A percentile compares a stretch with the other conserved stretches of the same genome.
phyloP scores from a whole-genome alignment of 2,797 vertebrate species.

The Gymnoscopelus braueri region DNA sequence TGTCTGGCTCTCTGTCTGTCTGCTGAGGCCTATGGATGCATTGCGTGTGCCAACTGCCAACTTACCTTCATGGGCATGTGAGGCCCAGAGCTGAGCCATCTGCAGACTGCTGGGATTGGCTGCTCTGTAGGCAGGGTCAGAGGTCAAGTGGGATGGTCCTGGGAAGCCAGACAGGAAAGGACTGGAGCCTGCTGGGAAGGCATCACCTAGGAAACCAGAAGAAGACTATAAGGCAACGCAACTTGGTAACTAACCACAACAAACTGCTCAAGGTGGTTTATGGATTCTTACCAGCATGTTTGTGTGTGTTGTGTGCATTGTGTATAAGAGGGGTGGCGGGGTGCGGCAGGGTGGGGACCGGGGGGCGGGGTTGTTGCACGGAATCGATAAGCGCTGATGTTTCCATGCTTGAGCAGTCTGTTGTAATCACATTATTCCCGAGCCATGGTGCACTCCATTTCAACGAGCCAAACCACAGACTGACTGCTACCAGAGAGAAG shows the following conservation, averaged over 20 bases:
- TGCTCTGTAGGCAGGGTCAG: conserved; percentile 85
- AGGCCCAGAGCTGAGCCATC: conserved; percentile 87
- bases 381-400: conserved; percentile 55
- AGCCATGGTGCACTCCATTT: conserved; percentile 46
- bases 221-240: conserved; percentile 43
- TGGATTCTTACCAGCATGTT: not conserved
- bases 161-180: conserved; percentile 85
- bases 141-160: conserved; percentile 78
- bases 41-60: not conserved
- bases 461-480: conserved; percentile 58
- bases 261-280: conserved; percentile 8
- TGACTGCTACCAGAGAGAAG: conserved; percentile 22
- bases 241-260: conserved; percentile 34
- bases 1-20: not conserved
- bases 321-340: no score
- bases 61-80: conserved; percentile 82
- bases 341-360: not conserved
- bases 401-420: conserved; percentile 28
- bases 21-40: conserved; percentile 2
- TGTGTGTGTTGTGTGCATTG: not conserved
- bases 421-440: conserved; percentile 68
- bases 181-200: conserved; percentile 80
- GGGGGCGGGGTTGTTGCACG: not conserved
- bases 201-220: conserved; percentile 75
- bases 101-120: conserved; percentile 85